A percentile compares a stretch with the other conserved stretches of the same genome.
These are phyloP conservation scores for Brachionus paranguensis DNA, from an alignment of 1,140 invertebrate genomes.

Conservation along the genomic window DNA sequence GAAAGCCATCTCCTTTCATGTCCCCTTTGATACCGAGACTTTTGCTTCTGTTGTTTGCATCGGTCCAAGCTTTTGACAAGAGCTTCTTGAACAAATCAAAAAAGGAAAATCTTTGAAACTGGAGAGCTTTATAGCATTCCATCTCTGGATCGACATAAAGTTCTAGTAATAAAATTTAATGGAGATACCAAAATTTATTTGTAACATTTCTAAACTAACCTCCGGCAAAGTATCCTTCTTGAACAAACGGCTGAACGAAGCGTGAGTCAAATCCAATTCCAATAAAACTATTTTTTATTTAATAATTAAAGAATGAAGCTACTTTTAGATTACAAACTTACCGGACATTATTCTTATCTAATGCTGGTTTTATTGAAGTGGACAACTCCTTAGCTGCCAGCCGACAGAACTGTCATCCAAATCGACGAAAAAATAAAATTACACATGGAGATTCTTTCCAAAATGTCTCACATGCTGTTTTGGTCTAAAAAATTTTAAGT, in stretches of 20 bases:
- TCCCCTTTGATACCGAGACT: neutral
- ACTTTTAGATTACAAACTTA: neutral
- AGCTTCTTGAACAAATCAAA: slow-evolving; percentile 37
- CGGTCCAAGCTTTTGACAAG: slow-evolving; percentile 1
- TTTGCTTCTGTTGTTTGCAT: neutral
- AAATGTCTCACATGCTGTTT: slow-evolving; percentile 25
- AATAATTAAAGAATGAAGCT: neutral
- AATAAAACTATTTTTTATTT: neutral
- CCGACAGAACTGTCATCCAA: slow-evolving; percentile 40
- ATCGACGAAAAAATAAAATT: slow-evolving; percentile 35
- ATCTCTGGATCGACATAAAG: slow-evolving; percentile 36
- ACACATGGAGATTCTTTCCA: slow-evolving; percentile 39
- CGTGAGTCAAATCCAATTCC: slow-evolving; percentile 36
- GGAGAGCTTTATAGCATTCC: slow-evolving; percentile 39
- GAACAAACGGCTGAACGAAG: slow-evolving; percentile 35
- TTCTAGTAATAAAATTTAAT: neutral
- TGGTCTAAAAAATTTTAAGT: neutral
- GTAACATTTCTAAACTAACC: neutral
- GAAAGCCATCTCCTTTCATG: slow-evolving; percentile 31
- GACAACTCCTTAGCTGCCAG: slow-evolving; percentile 32
- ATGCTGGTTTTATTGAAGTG: slow-evolving; percentile 9
- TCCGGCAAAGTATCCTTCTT: slow-evolving; percentile 29
- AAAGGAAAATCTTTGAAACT: slow-evolving; percentile 19
- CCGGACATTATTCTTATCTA: slow-evolving; percentile 20
- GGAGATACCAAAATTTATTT: neutral